Percentiles rank a stretch among this genome's conserved stretches.
These are phyloP conservation scores for Scolopax mira DNA, from an alignment of 2,113 vertebrate genomes.

Conservation along the genomic window DNA sequence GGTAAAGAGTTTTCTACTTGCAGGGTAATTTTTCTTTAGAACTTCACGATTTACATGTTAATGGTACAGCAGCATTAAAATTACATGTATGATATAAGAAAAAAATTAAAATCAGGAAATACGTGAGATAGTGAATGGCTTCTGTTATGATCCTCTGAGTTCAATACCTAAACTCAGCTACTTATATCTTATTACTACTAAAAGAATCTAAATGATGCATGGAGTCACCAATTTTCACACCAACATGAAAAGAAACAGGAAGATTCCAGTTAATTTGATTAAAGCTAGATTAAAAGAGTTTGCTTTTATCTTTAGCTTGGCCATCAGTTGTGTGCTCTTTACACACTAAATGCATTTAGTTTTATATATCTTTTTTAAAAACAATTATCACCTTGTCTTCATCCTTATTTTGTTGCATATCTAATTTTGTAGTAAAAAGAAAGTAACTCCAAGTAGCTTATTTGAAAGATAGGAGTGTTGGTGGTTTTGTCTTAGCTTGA, in stretches of 20 bases:
- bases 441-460: not conserved
- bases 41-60: not conserved
- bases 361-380: not conserved
- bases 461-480: not conserved
- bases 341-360: not conserved
- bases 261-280: not conserved
- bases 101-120: not conserved
- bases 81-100: not conserved
- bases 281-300: not conserved
- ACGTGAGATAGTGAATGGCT: not conserved
- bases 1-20: not conserved
- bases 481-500: not conserved
- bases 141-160: not conserved
- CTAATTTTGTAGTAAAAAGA: not conserved
- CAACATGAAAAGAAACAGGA: not conserved
- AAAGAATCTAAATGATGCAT: not conserved
- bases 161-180: not conserved
- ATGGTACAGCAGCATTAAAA: not conserved
- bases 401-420: not conserved
- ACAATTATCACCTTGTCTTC: not conserved
- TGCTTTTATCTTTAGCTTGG: not conserved
- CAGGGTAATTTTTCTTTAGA: not conserved
- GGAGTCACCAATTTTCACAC: not conserved
- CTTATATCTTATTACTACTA: not conserved
- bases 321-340: not conserved